Evolutionary conservation across 2,113 vertebrate genomes (phyloP).

Genomic region (Silurus glanis): DNA sequence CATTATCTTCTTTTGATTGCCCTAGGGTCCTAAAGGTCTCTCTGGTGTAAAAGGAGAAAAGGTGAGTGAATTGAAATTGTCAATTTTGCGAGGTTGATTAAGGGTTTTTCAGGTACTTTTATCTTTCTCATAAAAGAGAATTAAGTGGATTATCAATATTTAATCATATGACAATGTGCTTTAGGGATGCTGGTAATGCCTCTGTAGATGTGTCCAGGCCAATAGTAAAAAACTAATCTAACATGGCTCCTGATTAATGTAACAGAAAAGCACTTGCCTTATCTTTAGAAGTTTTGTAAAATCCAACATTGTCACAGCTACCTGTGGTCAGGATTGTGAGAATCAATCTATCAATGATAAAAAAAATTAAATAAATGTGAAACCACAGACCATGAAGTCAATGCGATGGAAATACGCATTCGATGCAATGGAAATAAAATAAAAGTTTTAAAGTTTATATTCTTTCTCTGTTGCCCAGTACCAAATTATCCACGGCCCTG

Average conservation of each 20-base stretch:
- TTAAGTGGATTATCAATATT: constrained; percentile 12
- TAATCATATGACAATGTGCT: constrained; percentile 2
- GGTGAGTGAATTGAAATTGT: constrained; percentile 61
- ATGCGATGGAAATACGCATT: no score
- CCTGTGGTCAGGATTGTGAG: not conserved
- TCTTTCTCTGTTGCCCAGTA: no score
- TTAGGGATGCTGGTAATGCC: not conserved
- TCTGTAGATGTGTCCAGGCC: not conserved
- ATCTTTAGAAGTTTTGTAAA: not conserved
- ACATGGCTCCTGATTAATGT: not conserved
- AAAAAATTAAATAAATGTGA: no score
- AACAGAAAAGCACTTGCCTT: not conserved
- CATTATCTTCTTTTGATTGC: constrained; percentile 7
- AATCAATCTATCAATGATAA: not conserved
- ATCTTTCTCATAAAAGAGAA: not conserved
- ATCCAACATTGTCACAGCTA: not conserved
- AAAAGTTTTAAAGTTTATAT: no score
- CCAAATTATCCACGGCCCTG: no score
- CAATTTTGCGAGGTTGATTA: not conserved
- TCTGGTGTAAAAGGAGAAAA: constrained; percentile 77
- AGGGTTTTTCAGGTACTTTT: constrained; percentile 27
- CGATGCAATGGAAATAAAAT: no score
- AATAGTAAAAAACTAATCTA: not conserved
- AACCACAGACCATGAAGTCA: no score
- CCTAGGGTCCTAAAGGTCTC: constrained; percentile 79